Percentiles rank a stretch among this genome's conserved stretches.
Evolutionary conservation across 2,113 vertebrate species (phyloP).

Genomic region (Gnathonemus longibarbis): DNA sequence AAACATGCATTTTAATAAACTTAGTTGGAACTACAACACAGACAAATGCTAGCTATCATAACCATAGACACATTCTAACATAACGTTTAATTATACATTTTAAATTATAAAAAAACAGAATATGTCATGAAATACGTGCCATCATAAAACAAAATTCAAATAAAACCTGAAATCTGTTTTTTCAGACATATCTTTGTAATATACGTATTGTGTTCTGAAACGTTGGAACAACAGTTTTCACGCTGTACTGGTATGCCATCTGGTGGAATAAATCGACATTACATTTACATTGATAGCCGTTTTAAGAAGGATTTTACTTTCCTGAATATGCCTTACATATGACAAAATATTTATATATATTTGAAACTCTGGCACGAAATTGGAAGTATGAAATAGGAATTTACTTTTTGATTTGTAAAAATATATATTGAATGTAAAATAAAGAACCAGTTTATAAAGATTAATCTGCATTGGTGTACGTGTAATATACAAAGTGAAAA

Average conservation of each 20-base stretch:
- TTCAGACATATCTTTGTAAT: background rate
- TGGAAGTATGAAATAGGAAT: background rate
- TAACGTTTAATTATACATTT: background rate
- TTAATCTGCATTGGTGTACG: background rate
- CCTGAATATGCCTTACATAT: background rate
- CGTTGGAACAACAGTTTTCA: background rate
- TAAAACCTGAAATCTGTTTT: background rate
- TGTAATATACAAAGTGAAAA: background rate
- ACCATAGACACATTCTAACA: background rate
- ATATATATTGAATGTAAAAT: background rate
- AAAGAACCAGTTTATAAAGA: background rate
- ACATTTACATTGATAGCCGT: background rate
- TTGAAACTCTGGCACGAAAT: background rate
- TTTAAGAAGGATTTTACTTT: background rate
- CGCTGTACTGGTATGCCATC: constrained; percentile 2
- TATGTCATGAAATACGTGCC: background rate
- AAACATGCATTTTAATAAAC: background rate
- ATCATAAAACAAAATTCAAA: background rate
- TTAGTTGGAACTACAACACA: background rate
- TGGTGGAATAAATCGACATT: background rate
- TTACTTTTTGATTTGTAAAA: background rate
- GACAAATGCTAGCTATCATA: background rate
- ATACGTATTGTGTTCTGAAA: background rate
- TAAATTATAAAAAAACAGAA: background rate
- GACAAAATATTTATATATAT: background rate